Conservation (phyloP, 2,113 vertebrate species). For the Macquaria australasica region DNA sequence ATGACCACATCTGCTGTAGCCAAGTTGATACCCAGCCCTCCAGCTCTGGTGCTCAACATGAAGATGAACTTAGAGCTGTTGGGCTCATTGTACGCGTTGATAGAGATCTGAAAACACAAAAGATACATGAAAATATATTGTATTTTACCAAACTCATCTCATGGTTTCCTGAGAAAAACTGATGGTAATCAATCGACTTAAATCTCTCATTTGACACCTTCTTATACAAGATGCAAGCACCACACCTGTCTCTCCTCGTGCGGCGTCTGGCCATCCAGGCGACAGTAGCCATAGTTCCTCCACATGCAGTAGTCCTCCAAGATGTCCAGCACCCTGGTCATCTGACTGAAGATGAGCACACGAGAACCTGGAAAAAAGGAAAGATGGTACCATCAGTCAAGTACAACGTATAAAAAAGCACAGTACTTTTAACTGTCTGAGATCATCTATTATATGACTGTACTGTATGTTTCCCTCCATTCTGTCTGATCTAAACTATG, state of each 20-base stretch:
- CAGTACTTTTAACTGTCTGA: background rate
- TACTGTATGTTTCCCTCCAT: background rate
- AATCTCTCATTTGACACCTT: background rate
- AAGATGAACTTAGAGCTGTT: constrained; percentile 96
- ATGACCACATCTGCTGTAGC: constrained; percentile 98
- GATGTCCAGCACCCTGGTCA: constrained; percentile 98
- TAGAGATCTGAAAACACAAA: constrained; percentile 89
- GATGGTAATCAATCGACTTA: background rate
- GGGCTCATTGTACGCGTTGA: constrained; percentile 94
- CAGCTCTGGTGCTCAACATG: constrained; percentile 98
- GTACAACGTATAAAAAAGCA: no score
- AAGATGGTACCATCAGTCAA: background rate
- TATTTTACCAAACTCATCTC: background rate
- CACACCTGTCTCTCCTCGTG: constrained; percentile 97
- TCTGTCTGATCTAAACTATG: background rate
- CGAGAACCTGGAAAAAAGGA: constrained; percentile 87
- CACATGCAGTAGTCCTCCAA: constrained; percentile 99
- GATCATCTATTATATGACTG: background rate
- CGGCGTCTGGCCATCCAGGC: constrained; percentile 96
- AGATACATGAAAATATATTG: background rate
- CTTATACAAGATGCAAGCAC: background rate
- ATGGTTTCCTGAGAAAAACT: background rate
- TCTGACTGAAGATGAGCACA: constrained; percentile 98
- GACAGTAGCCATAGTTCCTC: constrained; percentile 95
- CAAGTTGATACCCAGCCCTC: constrained; percentile 97